A percentile compares a stretch with the other conserved stretches of the same genome.
Evolutionary conservation across 2,797 vertebrate species (phyloP).

Genomic region (Smutsia temminckii): DNA sequence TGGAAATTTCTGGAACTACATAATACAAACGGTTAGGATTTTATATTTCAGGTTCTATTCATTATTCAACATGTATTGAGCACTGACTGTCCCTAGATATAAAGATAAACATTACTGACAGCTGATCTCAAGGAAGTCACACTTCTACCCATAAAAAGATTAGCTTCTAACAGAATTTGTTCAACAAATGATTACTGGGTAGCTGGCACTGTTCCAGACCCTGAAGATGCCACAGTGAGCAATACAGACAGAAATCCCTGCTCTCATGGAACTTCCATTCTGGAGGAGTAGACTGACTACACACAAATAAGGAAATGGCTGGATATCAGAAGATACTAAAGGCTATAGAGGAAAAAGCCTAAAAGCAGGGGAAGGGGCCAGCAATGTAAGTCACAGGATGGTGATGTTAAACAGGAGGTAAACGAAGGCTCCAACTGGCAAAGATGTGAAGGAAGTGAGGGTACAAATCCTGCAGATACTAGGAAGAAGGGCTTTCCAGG

Average conservation of each 20-base stretch:
- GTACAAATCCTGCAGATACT: background rate
- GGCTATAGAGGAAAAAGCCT: background rate
- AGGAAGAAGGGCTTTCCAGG: background rate
- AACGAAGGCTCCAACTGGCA: background rate
- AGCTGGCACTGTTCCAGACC: background rate
- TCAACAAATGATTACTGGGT: background rate
- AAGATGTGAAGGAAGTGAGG: background rate
- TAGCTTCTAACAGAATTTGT: background rate
- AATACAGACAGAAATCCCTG: background rate
- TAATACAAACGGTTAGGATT: background rate
- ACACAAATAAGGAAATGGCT: background rate
- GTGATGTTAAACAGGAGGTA: background rate
- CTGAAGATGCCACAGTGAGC: fast-evolving
- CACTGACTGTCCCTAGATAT: background rate
- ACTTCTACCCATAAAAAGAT: background rate
- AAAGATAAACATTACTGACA: background rate
- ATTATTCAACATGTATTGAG: background rate
- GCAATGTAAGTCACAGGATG: background rate
- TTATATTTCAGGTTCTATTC: background rate
- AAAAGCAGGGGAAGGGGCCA: background rate
- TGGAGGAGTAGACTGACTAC: background rate
- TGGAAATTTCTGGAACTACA: conserved; percentile 19
- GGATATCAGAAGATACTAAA: background rate
- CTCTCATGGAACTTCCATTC: background rate
- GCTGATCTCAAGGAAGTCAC: background rate